These are phyloP conservation scores for Mobula birostris DNA, from an alignment of 2,113 vertebrate genomes.

Conservation along the genomic window DNA sequence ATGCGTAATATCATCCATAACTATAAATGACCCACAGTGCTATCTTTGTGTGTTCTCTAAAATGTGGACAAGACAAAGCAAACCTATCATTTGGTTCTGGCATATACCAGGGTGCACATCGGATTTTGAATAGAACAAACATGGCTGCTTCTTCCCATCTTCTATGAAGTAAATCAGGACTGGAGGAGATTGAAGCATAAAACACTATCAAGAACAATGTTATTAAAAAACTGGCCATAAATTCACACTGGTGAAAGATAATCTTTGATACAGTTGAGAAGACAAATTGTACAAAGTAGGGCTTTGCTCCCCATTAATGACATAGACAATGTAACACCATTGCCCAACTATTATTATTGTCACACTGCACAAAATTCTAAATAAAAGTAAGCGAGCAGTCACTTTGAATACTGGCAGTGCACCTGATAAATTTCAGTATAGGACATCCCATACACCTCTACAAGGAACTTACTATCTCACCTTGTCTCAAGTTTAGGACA, in stretches of 20 bases:
- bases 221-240: too few species aligned
- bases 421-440: too few species aligned
- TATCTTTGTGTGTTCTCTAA: background rate
- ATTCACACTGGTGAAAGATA: background rate
- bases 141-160: background rate
- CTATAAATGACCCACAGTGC: background rate
- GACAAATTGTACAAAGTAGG: background rate
- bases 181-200: background rate
- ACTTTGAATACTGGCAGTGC: background rate
- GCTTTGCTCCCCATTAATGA: background rate
- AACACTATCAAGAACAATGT: too few species aligned
- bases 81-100: background rate
- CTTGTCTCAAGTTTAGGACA: background rate
- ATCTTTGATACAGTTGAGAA: background rate
- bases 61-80: background rate
- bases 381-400: background rate
- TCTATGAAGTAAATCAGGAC: background rate
- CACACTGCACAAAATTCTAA: background rate
- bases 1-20: background rate
- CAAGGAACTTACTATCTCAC: too few species aligned
- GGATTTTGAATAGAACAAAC: background rate
- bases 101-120: background rate
- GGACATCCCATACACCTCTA: too few species aligned
- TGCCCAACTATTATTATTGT: background rate
- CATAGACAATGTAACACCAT: background rate